Base-by-base conservation (phyloP, 2,797 vertebrate species). In the Tapera naevia region DNA sequence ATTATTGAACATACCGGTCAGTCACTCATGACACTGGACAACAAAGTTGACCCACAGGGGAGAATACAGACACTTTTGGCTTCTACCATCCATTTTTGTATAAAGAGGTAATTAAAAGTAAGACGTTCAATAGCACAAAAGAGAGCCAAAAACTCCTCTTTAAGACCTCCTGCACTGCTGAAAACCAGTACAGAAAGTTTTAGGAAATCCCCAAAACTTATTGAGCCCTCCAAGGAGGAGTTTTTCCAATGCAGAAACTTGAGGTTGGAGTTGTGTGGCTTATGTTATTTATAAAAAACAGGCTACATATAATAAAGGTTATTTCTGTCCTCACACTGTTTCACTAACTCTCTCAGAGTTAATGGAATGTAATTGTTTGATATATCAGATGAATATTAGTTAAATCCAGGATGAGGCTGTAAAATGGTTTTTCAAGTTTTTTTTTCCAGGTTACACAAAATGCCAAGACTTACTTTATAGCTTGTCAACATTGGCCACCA, bases 401-500 rank as follows among this genome's bases (percentile, higher is more conserved):
- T 80, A 86, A 91, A 84, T 57, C 58, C 85, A 89, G 50, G 57
- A 86, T 56, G 18, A 72, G 54, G 30, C 79, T 91, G 72, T 90
- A 69, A 94, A 95, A 79, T 61, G 10, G 9, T 94, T 95, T 95
- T 91, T 81, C 88, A 91, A 27, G 84, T 80, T 74, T 80, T 65
- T 94, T 94, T 94, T 93, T 83, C 88, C 73, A 69, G 73, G 22
- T 87, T 80, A 13, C 15, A 13, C 39, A 66, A 93, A 92, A 88
- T 86, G 85, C 92, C 85, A 95, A 86, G 82, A 65, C 50, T 74
- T 19, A 13, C 62, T 95, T 95, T 79, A 91, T 80, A 92, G 75
- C 93, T 93, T 95, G 95, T 97, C 92, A 95, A 37, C 84, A 80
- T 88, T 95, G 91, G 85, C 85, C 81, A 95, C 84, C 79, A 87